phyloP scores from a whole-genome alignment of 2,797 vertebrate species.

The Hydrophis major region DNA sequence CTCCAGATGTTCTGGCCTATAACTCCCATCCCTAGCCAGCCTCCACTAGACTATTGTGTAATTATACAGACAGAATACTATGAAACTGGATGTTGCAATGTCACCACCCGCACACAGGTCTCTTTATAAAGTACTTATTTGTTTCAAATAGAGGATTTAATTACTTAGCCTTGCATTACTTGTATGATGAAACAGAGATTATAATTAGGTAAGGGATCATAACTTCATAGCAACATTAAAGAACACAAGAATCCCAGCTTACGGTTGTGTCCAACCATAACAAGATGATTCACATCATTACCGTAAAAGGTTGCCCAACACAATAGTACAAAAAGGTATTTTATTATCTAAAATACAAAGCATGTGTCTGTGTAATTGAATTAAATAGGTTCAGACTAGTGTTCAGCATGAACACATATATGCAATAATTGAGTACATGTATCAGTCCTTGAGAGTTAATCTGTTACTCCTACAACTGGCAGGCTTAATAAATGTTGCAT shows the following conservation, averaged over 20 bases:
- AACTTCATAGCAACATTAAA: not conserved
- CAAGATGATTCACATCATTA: not conserved
- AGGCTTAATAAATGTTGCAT: conserved; percentile 25
- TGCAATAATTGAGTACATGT: not conserved
- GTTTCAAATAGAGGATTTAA: conserved; percentile 17
- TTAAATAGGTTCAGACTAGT: conserved; percentile 37
- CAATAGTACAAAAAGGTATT: conserved; percentile 47
- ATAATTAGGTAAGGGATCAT: conserved; percentile 19
- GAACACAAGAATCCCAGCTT: conserved; percentile 14
- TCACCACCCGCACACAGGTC: not conserved
- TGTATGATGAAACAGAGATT: conserved; percentile 10
- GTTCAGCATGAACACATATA: conserved; percentile 10
- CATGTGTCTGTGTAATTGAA: conserved; percentile 58
- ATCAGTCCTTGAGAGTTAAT: conserved; percentile 3
- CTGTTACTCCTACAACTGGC: conserved; percentile 44
- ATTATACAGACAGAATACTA: not conserved
- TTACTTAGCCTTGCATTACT: conserved; percentile 4
- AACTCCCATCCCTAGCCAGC: not conserved
- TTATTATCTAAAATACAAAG: conserved; percentile 52
- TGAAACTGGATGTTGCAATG: not conserved
- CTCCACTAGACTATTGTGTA: not conserved
- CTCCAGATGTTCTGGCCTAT: not conserved
- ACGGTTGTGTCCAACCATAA: not conserved
- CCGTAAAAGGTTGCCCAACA: conserved; percentile 43
- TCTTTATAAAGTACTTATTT: not conserved